phyloP scores from a whole-genome alignment of 2,888 invertebrate species.

The Drosophila heteroneura region DNA sequence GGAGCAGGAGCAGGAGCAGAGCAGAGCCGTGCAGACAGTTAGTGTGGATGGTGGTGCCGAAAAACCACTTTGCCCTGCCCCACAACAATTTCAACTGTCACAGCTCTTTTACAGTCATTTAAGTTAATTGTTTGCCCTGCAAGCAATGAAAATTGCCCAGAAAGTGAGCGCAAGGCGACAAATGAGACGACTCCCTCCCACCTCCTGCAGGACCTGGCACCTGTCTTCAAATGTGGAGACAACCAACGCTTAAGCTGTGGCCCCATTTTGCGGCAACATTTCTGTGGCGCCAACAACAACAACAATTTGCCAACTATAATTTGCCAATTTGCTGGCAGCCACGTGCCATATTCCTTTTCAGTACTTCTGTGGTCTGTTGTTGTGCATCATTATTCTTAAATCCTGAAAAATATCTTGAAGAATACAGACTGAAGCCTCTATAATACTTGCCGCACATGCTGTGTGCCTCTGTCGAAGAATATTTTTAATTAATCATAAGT shows the following conservation, averaged over 20 bases:
- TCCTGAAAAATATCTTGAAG: conserved; percentile 30
- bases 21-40: conserved; percentile 48
- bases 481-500: conserved; percentile 78
- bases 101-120: conserved; percentile 72
- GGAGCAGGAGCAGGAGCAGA: conserved; percentile 15
- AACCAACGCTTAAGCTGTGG: conserved; percentile 17
- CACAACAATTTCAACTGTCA: conserved; percentile 52
- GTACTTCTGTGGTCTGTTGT: conserved; percentile 4
- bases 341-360: conserved; percentile 40
- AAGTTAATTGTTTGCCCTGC: conserved; percentile 70
- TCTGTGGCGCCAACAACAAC: conserved; percentile 26
- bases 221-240: conserved; percentile 15
- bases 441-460: conserved; percentile 27
- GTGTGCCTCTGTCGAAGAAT: conserved; percentile 26
- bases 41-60: conserved; percentile 8
- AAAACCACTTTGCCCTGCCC: conserved; percentile 74
- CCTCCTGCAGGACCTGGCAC: background rate
- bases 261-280: conserved; percentile 41
- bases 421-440: conserved; percentile 12
- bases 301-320: conserved; percentile 44
- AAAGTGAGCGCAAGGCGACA: conserved; percentile 16
- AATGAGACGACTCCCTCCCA: background rate
- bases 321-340: conserved; percentile 46
- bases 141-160: conserved; percentile 38
- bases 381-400: conserved; percentile 13